These are phyloP conservation scores for Paraplagusia blochii DNA, from an alignment of 2,113 vertebrate genomes.

Conservation along the genomic window DNA sequence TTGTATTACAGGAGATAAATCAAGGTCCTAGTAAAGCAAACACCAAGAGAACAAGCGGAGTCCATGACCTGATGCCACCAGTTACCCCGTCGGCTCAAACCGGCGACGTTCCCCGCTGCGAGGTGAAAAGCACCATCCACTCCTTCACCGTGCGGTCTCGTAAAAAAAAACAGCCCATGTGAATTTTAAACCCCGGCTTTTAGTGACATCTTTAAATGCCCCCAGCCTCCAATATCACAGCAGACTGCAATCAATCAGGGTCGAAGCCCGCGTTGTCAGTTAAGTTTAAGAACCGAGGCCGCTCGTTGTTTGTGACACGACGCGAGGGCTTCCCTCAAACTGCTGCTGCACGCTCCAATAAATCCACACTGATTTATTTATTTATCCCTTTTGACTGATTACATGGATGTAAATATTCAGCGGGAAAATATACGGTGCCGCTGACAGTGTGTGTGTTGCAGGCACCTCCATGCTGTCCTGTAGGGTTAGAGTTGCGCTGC, in stretches of 20 bases:
- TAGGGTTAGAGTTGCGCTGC: slow-evolving; percentile 66
- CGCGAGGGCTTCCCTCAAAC: slow-evolving; percentile 42
- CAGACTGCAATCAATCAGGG: neutral
- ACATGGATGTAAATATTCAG: slow-evolving; percentile 69
- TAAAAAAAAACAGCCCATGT: neutral
- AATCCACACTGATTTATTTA: slow-evolving; percentile 64
- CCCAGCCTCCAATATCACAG: neutral
- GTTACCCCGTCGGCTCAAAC: no score
- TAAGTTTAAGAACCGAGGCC: slow-evolving; percentile 1
- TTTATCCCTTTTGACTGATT: slow-evolving; percentile 58
- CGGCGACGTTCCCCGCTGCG: no score
- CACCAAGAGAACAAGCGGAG: no score
- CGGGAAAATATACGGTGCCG: slow-evolving; percentile 59
- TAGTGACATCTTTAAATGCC: neutral
- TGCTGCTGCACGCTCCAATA: slow-evolving; percentile 48
- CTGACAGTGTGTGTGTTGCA: slow-evolving; percentile 61
- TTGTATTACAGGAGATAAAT: no score
- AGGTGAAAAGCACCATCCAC: no score
- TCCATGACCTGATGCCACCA: no score
- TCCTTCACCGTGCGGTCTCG: no score
- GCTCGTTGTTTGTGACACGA: slow-evolving; percentile 18
- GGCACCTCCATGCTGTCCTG: slow-evolving; percentile 58
- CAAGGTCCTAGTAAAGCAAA: no score
- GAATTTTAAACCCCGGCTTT: neutral
- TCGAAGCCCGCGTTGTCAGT: neutral